A percentile compares a stretch with the other conserved stretches of the same genome.
Evolutionary conservation across 2,888 invertebrate genomes (phyloP).

Genomic region (Rambutsinella grinnellia): DNA sequence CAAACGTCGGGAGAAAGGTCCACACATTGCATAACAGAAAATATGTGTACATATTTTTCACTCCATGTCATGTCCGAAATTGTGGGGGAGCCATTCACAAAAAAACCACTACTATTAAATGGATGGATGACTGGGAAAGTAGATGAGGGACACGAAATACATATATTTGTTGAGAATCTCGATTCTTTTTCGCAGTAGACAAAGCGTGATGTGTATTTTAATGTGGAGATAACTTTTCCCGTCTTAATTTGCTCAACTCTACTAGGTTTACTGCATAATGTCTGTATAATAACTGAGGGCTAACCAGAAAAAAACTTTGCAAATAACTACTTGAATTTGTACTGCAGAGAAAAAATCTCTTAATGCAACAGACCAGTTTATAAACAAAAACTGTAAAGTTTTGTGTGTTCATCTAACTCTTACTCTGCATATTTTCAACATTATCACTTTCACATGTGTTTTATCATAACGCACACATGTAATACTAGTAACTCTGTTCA

Average conservation of each 20-base stretch:
- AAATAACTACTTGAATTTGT: not conserved
- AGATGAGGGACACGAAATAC: slow-evolving; percentile 2
- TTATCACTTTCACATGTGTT: not conserved
- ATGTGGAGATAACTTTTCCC: slow-evolving; percentile 19
- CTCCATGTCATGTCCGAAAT: slow-evolving; percentile 12
- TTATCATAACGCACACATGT: not conserved
- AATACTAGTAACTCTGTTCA: not conserved
- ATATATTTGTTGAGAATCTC: slow-evolving; percentile 40
- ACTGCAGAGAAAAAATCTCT: not conserved
- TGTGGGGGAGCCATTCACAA: not conserved
- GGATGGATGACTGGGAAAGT: slow-evolving; percentile 9
- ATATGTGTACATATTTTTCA: not conserved
- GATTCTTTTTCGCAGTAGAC: slow-evolving; percentile 12
- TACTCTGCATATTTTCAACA: slow-evolving; percentile 34
- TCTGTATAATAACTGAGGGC: slow-evolving; percentile 23
- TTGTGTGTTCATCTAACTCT: not conserved
- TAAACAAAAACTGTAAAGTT: not conserved
- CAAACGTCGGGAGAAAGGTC: slow-evolving; percentile 26
- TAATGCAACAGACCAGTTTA: not conserved
- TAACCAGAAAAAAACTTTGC: slow-evolving; percentile 20
- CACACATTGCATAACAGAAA: slow-evolving; percentile 44
- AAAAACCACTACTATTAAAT: not conserved
- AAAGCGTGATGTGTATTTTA: slow-evolving; percentile 47
- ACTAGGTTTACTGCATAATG: slow-evolving; percentile 40
- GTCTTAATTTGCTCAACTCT: not conserved